Conservation (phyloP, 2,797 vertebrate species). For the Anguilla megastoma region DNA sequence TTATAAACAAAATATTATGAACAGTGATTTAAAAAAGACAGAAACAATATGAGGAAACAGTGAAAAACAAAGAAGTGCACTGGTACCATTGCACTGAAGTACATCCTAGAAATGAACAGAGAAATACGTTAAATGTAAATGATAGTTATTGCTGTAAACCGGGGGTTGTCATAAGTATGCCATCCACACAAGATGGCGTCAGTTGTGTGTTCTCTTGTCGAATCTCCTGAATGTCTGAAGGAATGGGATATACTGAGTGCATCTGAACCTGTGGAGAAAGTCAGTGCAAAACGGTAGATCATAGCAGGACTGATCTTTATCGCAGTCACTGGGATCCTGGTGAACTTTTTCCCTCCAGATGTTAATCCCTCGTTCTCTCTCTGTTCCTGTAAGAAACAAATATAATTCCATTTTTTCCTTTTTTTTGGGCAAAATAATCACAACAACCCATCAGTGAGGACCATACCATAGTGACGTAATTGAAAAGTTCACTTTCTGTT, state of each 20-base stretch:
- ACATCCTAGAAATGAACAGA: not conserved
- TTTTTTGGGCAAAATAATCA: not conserved
- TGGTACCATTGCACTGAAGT: not conserved
- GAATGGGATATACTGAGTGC: constrained; percentile 70
- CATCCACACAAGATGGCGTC: not conserved
- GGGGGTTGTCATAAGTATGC: not conserved
- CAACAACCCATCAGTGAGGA: not conserved
- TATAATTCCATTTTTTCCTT: not conserved
- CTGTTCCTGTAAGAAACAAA: constrained; percentile 63
- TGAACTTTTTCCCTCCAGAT: constrained; percentile 57
- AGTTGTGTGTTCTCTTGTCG: constrained; percentile 41
- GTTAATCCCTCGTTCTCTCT: constrained; percentile 66
- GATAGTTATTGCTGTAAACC: not conserved
- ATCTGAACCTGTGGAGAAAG: constrained; percentile 55
- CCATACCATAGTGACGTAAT: not conserved
- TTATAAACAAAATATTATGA: not conserved
- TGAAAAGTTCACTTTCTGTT: too few species aligned
- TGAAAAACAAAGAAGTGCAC: not conserved
- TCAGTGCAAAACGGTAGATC: constrained; percentile 63
- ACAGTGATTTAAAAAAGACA: not conserved
- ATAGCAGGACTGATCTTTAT: constrained; percentile 61
- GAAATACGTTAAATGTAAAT: not conserved
- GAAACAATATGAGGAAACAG: not conserved
- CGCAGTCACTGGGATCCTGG: constrained; percentile 22
- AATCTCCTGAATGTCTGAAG: constrained; percentile 63